Conservation (phyloP, 2,113 vertebrate species). For the Cromileptes altivelis region DNA sequence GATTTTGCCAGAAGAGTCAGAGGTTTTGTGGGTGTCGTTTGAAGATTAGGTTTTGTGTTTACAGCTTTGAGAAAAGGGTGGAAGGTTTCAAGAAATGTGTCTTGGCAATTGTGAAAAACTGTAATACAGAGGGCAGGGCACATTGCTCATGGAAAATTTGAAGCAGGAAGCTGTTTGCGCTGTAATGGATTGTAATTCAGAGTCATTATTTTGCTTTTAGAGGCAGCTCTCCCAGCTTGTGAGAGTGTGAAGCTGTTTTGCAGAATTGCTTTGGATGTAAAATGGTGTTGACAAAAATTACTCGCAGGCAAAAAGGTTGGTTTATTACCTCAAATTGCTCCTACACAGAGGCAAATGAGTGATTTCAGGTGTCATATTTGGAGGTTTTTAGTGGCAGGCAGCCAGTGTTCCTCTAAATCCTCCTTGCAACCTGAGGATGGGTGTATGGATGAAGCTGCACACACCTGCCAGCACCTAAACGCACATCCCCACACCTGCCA, state of each 20-base stretch:
- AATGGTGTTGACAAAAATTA: slow-evolving; percentile 38
- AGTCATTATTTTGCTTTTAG: slow-evolving; percentile 55
- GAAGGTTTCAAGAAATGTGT: neutral
- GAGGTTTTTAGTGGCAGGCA: slow-evolving; percentile 22
- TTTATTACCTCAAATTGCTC: slow-evolving; percentile 38
- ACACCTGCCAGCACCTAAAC: slow-evolving; percentile 7
- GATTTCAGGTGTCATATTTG: slow-evolving; percentile 21
- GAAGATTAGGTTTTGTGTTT: neutral
- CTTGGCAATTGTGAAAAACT: neutral
- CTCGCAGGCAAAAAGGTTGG: slow-evolving; percentile 12
- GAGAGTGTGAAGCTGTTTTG: slow-evolving; percentile 24
- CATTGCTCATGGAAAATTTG: neutral
- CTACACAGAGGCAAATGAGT: slow-evolving; percentile 8
- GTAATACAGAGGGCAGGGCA: slow-evolving; percentile 12
- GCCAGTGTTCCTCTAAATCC: slow-evolving; percentile 14
- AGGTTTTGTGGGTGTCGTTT: neutral
- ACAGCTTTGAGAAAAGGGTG: neutral
- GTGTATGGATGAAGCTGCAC: slow-evolving; percentile 4
- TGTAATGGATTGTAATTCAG: slow-evolving; percentile 46
- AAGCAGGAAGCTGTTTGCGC: slow-evolving; percentile 16
- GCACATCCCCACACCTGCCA: neutral
- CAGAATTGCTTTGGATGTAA: slow-evolving; percentile 19
- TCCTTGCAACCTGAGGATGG: neutral
- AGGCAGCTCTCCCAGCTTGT: slow-evolving; percentile 1
- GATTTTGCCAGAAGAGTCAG: neutral